Percentiles rank a stretch among this genome's conserved stretches.
Conservation (phyloP, 2,113 vertebrate genomes). For the Aegithalos caudatus region DNA sequence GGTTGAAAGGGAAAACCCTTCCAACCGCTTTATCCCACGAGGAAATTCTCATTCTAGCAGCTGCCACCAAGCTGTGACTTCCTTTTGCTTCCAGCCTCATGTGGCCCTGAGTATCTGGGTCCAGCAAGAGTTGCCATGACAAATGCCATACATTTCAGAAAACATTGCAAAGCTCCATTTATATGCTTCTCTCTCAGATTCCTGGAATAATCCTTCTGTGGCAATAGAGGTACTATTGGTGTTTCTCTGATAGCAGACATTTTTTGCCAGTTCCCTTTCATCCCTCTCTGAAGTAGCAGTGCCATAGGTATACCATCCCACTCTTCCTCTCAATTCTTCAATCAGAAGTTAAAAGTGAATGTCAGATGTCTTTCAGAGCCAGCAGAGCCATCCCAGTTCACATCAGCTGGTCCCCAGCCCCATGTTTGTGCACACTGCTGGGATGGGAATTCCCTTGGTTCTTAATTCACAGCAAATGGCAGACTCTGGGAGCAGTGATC, state of each 20-base stretch:
- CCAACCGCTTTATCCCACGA: background rate
- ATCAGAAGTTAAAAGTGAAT: background rate
- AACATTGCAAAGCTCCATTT: background rate
- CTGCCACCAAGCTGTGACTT: background rate
- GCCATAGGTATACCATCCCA: background rate
- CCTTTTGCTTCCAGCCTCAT: background rate
- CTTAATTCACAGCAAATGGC: background rate
- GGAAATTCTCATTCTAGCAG: background rate
- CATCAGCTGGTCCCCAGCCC: background rate
- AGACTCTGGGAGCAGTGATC: background rate
- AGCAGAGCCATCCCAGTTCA: background rate
- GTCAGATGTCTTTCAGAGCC: background rate
- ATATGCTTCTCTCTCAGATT: background rate
- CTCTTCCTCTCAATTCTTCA: background rate
- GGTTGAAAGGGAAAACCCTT: background rate
- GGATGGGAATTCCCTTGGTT: background rate
- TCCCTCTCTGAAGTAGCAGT: background rate
- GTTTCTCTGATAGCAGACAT: background rate
- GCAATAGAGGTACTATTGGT: rapidly evolving
- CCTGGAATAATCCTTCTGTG: background rate
- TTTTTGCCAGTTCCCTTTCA: background rate
- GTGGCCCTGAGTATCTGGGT: background rate
- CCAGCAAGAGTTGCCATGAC: background rate
- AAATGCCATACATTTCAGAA: background rate
- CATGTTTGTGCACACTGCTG: rapidly evolving